Conservation (phyloP, 1,140 invertebrate species). For the Tetramorium simillimum region DNA sequence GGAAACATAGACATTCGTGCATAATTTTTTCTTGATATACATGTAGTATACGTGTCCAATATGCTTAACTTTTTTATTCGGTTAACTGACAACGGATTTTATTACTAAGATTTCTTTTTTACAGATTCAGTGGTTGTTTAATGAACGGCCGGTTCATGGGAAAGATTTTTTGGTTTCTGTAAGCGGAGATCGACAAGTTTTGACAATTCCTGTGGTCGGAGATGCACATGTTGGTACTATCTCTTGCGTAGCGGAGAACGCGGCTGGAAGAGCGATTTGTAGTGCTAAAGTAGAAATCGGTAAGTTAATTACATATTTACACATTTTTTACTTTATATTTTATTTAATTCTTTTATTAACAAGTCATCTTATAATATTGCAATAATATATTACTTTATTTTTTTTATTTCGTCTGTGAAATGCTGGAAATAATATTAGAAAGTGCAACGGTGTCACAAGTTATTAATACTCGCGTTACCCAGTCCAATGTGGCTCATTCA, state of each 20-base stretch:
- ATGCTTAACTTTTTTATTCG: neutral
- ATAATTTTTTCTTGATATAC: neutral
- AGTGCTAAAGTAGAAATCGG: conserved; percentile 87
- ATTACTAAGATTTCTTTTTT: conserved; percentile 19
- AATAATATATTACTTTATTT: neutral
- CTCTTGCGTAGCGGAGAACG: conserved; percentile 91
- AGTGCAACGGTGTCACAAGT: conserved; percentile 81
- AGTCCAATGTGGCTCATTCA: conserved; percentile 77
- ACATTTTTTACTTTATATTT: neutral
- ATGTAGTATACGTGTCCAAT: neutral
- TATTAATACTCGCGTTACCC: conserved; percentile 82
- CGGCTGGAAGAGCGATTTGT: conserved; percentile 90
- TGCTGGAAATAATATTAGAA: conserved; percentile 79
- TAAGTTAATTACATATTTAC: conserved; percentile 73
- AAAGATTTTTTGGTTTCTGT: conserved; percentile 90
- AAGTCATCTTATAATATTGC: neutral
- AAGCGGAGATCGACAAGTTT: conserved; percentile 89
- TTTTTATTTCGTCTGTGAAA: neutral
- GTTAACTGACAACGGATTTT: neutral
- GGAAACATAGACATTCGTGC: neutral
- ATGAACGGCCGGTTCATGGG: conserved; percentile 89
- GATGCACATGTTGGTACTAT: conserved; percentile 89
- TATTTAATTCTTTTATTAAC: neutral
- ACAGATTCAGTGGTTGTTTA: conserved; percentile 91
- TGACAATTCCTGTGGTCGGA: conserved; percentile 87